Base-by-base conservation (phyloP, 2,888 invertebrate species). In the Melikaiella ostensackeni region DNA sequence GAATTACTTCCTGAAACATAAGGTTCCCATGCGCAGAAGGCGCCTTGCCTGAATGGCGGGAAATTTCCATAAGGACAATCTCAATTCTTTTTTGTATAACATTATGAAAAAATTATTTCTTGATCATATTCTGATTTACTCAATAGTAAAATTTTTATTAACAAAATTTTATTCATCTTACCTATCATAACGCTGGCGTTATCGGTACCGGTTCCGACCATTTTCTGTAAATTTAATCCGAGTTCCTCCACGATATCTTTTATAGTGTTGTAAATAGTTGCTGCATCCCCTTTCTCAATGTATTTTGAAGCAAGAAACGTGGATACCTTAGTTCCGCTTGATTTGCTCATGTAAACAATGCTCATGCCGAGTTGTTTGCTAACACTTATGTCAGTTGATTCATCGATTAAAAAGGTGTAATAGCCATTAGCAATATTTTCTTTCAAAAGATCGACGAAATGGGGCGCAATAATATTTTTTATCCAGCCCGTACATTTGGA, bases 131-230 rank as follows among this genome's bases (percentile, higher is more conserved):
- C 35, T 7, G 9, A 35, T 35, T 35, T 35, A 35, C 7, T 35
- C 35, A 35, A 6, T 7, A 35, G 7, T 35, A 35, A 35, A 35
- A 35, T 35, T 35, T 35, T 3, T 35, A 35, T 35, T 35, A 8
- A 35, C 7, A 35, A 35, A 35, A 35, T 35, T 35, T 3, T 57
- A 24, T 57, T 57, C 24, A 57, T n/a, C n/a, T 35, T 35, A 35
- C 57, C 57, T 24, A 24, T 57, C 57, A 57, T 24, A 57, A 57
- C 57, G 24, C 57, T 57, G 24, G 57, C 57, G 24, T 57, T 57
- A n/a, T 57, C 57, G 21, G 57, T 57, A 24, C 57, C n/a, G 24
- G 24, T 57, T 21, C 21, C 57, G 21, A 24, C 21, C 57, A 57
- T 57, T 57, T 57, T 57, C n/a, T 24, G 24, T 21, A 57, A 57